A percentile compares a stretch with the other conserved stretches of the same genome.
phyloP scores from a whole-genome alignment of 2,797 vertebrate genomes.

The Pteropus rufus region DNA sequence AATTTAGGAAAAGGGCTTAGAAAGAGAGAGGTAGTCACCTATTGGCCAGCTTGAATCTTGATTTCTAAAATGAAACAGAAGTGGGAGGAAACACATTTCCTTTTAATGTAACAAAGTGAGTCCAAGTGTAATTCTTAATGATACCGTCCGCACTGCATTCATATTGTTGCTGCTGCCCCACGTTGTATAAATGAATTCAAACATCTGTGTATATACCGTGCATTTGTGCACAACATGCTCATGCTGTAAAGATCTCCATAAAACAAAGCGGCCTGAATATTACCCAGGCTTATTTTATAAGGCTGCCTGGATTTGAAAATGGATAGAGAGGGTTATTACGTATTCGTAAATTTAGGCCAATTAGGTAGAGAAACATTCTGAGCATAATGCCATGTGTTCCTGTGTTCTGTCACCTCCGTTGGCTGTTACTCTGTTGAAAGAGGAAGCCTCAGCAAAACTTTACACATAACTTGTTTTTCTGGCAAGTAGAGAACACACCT shows the following conservation, averaged over 20 bases:
- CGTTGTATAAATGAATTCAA: conserved; percentile 46
- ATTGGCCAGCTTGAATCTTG: neutral
- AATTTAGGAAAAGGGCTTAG: conserved; percentile 21
- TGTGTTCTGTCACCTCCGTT: neutral
- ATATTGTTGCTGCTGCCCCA: conserved; percentile 28
- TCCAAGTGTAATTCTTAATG: conserved; percentile 41
- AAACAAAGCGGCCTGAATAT: conserved; percentile 67
- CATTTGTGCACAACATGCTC: neutral
- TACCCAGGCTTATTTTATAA: conserved; percentile 58
- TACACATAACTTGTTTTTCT: neutral
- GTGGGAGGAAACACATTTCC: conserved; percentile 21
- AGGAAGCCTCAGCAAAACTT: neutral
- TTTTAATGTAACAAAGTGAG: conserved; percentile 11
- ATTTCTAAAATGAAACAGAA: conserved; percentile 44
- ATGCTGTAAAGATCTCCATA: conserved; percentile 61
- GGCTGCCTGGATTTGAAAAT: conserved; percentile 38
- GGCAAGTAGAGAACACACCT: neutral
- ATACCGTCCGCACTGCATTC: neutral
- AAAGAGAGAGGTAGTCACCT: neutral
- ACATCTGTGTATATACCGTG: conserved; percentile 33
- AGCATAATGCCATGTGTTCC: neutral
- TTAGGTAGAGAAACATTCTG: conserved; percentile 48
- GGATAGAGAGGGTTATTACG: conserved; percentile 39
- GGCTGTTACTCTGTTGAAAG: neutral
- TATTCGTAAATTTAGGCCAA: conserved; percentile 70